Conservation (phyloP, 2,888 invertebrate species). For the Plebejus melissa region DNA sequence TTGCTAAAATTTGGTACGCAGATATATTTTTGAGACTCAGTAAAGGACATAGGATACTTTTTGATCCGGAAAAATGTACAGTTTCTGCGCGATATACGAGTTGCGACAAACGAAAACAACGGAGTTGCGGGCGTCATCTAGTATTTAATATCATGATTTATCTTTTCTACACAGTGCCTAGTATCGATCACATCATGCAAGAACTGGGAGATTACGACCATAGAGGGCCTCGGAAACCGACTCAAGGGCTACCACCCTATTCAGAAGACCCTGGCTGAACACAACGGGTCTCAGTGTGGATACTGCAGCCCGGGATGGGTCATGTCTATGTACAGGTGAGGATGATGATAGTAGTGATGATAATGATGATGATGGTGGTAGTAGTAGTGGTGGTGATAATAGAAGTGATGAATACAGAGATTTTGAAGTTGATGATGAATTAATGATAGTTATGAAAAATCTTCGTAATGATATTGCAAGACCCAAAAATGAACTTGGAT, state of each 20-base stretch:
- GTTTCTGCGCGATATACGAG: too few species aligned
- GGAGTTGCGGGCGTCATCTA: too few species aligned
- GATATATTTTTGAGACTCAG: too few species aligned
- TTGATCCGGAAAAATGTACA: too few species aligned
- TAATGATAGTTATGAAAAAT: too few species aligned
- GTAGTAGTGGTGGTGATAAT: background rate
- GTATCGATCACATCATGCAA: constrained; percentile 73
- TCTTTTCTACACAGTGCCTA: constrained; percentile 58
- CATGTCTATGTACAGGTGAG: constrained; percentile 44
- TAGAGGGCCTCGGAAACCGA: constrained; percentile 84
- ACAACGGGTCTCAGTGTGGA: constrained; percentile 84
- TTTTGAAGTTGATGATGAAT: background rate
- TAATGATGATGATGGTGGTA: background rate
- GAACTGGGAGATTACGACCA: constrained; percentile 83
- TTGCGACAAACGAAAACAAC: too few species aligned
- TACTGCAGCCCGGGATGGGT: constrained; percentile 75
- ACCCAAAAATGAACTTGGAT: too few species aligned
- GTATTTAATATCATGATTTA: too few species aligned
- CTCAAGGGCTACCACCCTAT: constrained; percentile 81
- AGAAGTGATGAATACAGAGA: background rate
- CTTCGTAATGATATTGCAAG: too few species aligned
- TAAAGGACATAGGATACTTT: too few species aligned
- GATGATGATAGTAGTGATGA: background rate
- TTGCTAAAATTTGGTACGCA: too few species aligned
- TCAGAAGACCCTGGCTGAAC: constrained; percentile 77